Evolutionary conservation across 1,140 invertebrate species (phyloP).

Genomic region (Vollenhovia emeryi): DNA sequence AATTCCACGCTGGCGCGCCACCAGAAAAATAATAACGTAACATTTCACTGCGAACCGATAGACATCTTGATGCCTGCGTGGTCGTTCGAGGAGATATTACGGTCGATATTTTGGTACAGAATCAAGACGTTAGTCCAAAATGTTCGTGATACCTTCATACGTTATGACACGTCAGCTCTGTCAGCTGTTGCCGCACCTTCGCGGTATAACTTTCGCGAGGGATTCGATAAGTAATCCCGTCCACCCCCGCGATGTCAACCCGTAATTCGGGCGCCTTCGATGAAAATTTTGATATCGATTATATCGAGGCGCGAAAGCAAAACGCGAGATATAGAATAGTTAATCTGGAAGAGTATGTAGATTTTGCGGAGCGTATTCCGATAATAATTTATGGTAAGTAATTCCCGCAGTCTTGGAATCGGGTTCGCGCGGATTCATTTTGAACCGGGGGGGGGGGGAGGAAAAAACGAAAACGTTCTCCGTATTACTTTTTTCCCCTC

Average conservation of each 20-base stretch:
- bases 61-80: slow-evolving; percentile 51
- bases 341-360: slow-evolving; percentile 52
- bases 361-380: slow-evolving; percentile 40
- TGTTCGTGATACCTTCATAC: not conserved
- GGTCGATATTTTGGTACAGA: slow-evolving; percentile 45
- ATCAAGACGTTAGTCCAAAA: slow-evolving; percentile 22
- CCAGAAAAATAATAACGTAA: slow-evolving; percentile 74
- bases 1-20: slow-evolving; percentile 57
- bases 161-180: not conserved
- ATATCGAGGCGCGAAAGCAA: not conserved
- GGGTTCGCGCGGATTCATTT: slow-evolving; percentile 47
- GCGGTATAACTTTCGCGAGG: not conserved
- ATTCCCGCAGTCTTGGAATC: slow-evolving; percentile 52
- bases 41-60: slow-evolving; percentile 66
- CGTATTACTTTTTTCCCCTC: slow-evolving; percentile 23
- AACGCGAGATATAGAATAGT: slow-evolving; percentile 36
- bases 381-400: slow-evolving; percentile 61
- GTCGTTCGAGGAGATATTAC: slow-evolving; percentile 53
- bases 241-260: not conserved
- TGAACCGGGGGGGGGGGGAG: not conserved
- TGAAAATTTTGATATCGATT: slow-evolving; percentile 35
- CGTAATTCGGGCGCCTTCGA: not conserved
- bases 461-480: slow-evolving; percentile 26
- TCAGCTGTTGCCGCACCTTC: not conserved
- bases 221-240: not conserved